phyloP scores from a whole-genome alignment of 1,140 invertebrate genomes.

The Galendromus occidentalis region DNA sequence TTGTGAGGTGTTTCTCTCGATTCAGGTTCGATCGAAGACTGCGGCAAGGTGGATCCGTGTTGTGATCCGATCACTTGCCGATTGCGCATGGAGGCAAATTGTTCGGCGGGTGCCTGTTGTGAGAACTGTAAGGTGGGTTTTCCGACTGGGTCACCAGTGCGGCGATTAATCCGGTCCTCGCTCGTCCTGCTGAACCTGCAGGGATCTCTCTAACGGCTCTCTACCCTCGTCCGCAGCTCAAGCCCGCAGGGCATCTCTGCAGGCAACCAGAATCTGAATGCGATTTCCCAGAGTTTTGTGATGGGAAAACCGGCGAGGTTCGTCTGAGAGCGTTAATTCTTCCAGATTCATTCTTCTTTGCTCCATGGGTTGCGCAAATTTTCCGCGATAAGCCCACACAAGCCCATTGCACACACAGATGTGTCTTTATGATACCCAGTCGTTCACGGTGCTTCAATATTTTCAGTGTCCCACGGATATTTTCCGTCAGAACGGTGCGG shows the following conservation, averaged over 20 bases:
- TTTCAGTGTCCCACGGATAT: slow-evolving; percentile 61
- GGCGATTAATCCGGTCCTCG: too few species aligned
- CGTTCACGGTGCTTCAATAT: too few species aligned
- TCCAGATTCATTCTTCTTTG: not conserved
- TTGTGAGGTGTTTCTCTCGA: not conserved
- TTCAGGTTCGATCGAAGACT: slow-evolving; percentile 66
- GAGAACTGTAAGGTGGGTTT: slow-evolving; percentile 58
- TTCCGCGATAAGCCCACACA: too few species aligned
- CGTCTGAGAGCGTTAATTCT: not conserved
- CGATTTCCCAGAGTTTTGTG: slow-evolving; percentile 77
- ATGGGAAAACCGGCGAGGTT: slow-evolving; percentile 48
- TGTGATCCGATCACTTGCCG: slow-evolving; percentile 89
- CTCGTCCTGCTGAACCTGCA: too few species aligned
- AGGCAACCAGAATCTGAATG: slow-evolving; percentile 68
- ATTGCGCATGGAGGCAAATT: slow-evolving; percentile 68
- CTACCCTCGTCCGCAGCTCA: slow-evolving; percentile 37
- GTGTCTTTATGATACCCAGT: too few species aligned
- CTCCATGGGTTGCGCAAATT: slow-evolving; percentile 11
- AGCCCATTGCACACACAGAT: not conserved
- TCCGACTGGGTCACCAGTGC: too few species aligned
- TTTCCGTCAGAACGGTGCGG: slow-evolving; percentile 69
- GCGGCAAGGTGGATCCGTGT: slow-evolving; percentile 62
- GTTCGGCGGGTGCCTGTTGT: slow-evolving; percentile 76
- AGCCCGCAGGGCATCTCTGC: slow-evolving; percentile 51
- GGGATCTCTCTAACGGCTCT: not conserved